Evolutionary conservation across 2,888 invertebrate genomes (phyloP), one percentile per base, ranked within the genome.

Genomic region (Celastrina argiolus): DNA sequence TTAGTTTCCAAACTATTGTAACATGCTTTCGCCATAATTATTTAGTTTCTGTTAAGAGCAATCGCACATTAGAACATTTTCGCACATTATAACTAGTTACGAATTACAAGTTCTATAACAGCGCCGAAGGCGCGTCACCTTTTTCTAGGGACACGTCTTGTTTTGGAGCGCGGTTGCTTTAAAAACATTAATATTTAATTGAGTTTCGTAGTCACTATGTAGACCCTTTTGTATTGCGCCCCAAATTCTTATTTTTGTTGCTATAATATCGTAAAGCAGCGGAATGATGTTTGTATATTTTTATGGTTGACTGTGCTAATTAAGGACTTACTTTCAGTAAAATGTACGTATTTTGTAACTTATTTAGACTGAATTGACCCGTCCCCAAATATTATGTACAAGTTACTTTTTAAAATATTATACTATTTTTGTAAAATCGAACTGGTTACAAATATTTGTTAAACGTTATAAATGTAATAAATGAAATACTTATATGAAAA

Each of bases 401-500:
- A 42, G 16, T 61, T 61, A 61, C n/a, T 66, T 66, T 45, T 66
- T n/a, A 58, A 65, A 41, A 41, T 65, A 36, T 56, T 39, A 51
- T 42, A 61, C 45, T 66, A 66, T 66, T 66, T 66, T 66, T 66
- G 66, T 66, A 66, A 66, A 56, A 39, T 64, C 58, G 28, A 65
- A 42, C 26, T 41, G 39, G 36, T 39, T 45, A 64, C n/a, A 22
- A 56, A 56, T 65, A 41, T 56, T 58, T 39, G 56, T 65, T 36
- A 36, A 22, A 22, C 8, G 22, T 56, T 56, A 45, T 64, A 64
- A 64, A 64, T 64, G 26, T 36, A 64, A 36, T 64, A 34, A 64
- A 64, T 64, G 31, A 39, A 39, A 31, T n/a, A n/a, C n/a, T n/a
- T n/a, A 31, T 16, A 64, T 16, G 31, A 31, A 34, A 28, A 16